phyloP scores from a whole-genome alignment of 1,140 invertebrate species.

The Nephila pilipes region DNA sequence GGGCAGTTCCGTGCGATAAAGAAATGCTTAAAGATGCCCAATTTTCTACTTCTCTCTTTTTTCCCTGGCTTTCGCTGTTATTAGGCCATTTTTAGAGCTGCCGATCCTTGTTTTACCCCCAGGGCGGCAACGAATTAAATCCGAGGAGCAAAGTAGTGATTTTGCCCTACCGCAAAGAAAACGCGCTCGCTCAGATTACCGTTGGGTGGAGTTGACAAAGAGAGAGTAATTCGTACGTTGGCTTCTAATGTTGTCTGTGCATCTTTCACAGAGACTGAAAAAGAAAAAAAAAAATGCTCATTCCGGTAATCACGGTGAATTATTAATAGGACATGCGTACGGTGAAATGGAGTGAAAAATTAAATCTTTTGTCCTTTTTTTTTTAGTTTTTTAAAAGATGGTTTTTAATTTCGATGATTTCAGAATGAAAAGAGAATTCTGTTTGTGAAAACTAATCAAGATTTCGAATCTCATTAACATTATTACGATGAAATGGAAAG shows the following conservation, averaged over 20 bases:
- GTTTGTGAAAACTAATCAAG: too few relatives aligned
- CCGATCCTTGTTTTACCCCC: slow-evolving; percentile 27
- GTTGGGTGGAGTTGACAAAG: slow-evolving; percentile 68
- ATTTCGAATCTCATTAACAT: too few relatives aligned
- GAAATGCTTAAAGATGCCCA: slow-evolving; percentile 63
- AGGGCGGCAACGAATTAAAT: slow-evolving; percentile 38
- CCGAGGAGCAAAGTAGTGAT: slow-evolving; percentile 14
- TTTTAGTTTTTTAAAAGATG: neutral
- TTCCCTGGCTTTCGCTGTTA: slow-evolving; percentile 26
- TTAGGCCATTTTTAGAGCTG: slow-evolving; percentile 16
- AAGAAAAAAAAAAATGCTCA: neutral
- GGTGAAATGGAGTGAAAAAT: neutral
- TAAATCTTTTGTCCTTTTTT: neutral
- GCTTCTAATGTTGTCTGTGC: neutral
- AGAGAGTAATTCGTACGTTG: slow-evolving; percentile 59
- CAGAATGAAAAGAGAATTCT: too few relatives aligned
- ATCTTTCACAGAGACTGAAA: neutral
- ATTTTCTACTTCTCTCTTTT: slow-evolving; percentile 38
- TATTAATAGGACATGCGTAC: neutral
- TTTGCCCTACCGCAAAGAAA: slow-evolving; percentile 64
- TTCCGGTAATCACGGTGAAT: neutral
- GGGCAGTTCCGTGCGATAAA: slow-evolving; percentile 67
- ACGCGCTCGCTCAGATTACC: slow-evolving; percentile 24
- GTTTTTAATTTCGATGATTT: slow-evolving; percentile 7
- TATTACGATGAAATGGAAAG: too few relatives aligned